Evolutionary conservation across 2,797 vertebrate species (phyloP).

Genomic region (Danio albolineatus): DNA sequence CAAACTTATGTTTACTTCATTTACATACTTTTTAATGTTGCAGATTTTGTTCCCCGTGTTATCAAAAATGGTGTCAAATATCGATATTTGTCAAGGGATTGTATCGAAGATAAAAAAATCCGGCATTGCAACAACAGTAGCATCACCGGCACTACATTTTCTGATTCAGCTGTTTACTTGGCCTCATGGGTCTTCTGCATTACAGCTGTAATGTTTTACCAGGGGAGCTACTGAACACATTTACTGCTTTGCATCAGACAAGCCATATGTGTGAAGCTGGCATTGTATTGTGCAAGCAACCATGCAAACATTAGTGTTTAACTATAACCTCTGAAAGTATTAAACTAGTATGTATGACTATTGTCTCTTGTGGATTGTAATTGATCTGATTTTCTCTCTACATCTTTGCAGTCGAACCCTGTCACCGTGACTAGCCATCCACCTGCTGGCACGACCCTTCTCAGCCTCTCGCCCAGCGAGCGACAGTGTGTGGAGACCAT

Average conservation of each 20-base stretch:
- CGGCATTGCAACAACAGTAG: neutral
- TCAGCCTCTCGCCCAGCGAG: slow-evolving; percentile 86
- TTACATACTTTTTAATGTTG: too few relatives aligned
- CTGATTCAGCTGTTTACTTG: neutral
- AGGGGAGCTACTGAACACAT: neutral
- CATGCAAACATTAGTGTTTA: neutral
- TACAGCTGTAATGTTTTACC: neutral
- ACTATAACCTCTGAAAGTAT: neutral
- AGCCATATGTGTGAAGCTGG: neutral
- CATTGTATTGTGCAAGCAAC: neutral
- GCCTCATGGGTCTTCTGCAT: neutral
- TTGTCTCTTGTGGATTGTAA: too few relatives aligned
- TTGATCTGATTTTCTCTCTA: neutral
- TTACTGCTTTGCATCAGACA: neutral
- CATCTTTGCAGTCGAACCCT: slow-evolving; percentile 61
- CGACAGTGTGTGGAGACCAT: slow-evolving; percentile 91
- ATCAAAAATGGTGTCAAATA: too few relatives aligned
- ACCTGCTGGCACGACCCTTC: slow-evolving; percentile 74
- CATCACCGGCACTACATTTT: too few relatives aligned
- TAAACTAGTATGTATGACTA: neutral
- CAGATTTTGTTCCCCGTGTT: too few relatives aligned
- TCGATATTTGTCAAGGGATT: too few relatives aligned
- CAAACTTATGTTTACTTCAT: too few relatives aligned
- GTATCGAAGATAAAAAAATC: too few relatives aligned
- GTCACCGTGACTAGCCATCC: slow-evolving; percentile 59